phyloP scores from a whole-genome alignment of 1,140 invertebrate species.

The Drusus annulatus region DNA sequence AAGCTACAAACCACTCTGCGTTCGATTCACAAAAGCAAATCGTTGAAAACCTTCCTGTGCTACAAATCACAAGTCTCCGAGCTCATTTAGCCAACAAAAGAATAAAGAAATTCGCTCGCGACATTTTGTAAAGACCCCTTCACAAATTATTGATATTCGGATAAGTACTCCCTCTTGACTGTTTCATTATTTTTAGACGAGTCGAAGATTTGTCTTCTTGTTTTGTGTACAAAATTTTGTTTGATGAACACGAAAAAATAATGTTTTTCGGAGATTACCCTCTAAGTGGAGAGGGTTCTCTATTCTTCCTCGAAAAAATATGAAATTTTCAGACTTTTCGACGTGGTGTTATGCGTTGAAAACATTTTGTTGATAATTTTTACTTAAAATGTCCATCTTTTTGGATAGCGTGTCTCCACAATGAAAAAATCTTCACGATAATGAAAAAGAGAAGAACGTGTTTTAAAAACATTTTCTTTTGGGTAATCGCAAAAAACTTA shows the following conservation, averaged over 20 bases:
- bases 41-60: constrained; percentile 38
- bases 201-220: constrained; percentile 21
- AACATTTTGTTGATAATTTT: no score
- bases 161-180: constrained; percentile 32
- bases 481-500: not conserved
- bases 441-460: no score
- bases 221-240: constrained; percentile 35
- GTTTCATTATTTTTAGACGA: constrained; percentile 42
- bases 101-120: constrained; percentile 33
- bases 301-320: not conserved
- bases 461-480: no score
- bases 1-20: constrained; percentile 37
- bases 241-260: constrained; percentile 23
- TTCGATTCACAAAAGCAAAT: constrained; percentile 48
- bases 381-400: no score
- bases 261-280: constrained; percentile 14
- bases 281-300: not conserved
- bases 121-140: constrained; percentile 38
- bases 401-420: no score
- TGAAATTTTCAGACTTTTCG: no score
- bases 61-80: constrained; percentile 37
- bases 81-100: constrained; percentile 35
- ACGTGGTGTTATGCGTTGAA: no score
- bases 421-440: no score
- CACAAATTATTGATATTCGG: constrained; percentile 46